Evolutionary conservation across 1,140 invertebrate species (phyloP).

Genomic region (Choristoneura fumiferana): DNA sequence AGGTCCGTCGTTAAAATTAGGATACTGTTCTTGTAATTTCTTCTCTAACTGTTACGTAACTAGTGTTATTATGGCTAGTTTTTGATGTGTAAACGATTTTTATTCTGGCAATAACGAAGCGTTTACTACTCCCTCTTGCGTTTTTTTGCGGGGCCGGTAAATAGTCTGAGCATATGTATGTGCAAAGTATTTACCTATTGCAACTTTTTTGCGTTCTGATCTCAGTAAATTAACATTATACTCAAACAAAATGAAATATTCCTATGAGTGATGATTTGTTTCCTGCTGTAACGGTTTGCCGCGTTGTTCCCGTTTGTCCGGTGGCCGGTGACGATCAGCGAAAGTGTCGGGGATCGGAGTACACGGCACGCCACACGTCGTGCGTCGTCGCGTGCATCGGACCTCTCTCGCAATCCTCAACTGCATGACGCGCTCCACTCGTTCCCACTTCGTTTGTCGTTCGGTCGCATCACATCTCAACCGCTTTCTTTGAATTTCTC

Average conservation of each 20-base stretch:
- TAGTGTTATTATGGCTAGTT: too few relatives aligned
- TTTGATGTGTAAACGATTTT: too few relatives aligned
- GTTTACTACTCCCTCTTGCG: too few relatives aligned
- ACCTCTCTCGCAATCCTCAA: conserved; percentile 40
- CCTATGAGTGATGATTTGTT: neutral
- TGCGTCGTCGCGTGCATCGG: conserved; percentile 35
- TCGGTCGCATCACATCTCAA: conserved; percentile 20
- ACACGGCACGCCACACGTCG: neutral
- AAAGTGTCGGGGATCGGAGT: conserved; percentile 37
- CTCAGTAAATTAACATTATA: neutral
- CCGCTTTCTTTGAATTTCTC: conserved; percentile 49
- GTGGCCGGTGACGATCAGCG: conserved; percentile 31
- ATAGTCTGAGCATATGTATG: too few relatives aligned
- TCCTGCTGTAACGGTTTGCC: conserved; percentile 16
- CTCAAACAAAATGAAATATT: conserved; percentile 3
- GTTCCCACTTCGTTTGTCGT: conserved; percentile 29
- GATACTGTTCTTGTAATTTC: too few relatives aligned
- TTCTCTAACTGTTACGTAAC: too few relatives aligned
- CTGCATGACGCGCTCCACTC: conserved; percentile 57
- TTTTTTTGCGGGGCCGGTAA: too few relatives aligned
- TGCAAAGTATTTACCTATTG: too few relatives aligned
- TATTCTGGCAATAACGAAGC: too few relatives aligned
- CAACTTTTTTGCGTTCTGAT: too few relatives aligned
- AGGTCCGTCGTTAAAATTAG: neutral
- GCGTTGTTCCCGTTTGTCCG: conserved; percentile 14